These are phyloP conservation scores for Discoglossus pictus DNA, from an alignment of 2,797 vertebrate genomes.

Conservation along the genomic window DNA sequence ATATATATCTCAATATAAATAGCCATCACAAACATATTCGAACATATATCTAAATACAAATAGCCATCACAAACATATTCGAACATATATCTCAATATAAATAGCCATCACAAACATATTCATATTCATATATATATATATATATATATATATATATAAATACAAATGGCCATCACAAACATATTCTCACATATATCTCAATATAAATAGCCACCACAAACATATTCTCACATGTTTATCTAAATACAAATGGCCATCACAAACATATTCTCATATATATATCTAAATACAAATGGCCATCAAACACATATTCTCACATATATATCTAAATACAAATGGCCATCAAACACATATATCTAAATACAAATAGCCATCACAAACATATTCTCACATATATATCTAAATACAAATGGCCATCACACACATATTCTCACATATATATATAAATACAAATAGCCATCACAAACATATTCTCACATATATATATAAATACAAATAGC, in stretches of 20 bases:
- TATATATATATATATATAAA: background rate
- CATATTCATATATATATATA: background rate
- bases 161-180: no score
- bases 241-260: background rate
- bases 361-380: background rate
- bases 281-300: background rate
- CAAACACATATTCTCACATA: background rate
- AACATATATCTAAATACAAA: background rate
- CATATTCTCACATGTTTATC: background rate
- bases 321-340: background rate
- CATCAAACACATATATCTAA: background rate
- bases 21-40: no score
- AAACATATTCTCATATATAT: background rate
- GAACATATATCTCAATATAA: background rate
- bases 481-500: background rate
- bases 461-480: background rate
- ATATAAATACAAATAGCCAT: background rate
- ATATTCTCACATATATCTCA: no score
- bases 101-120: background rate
- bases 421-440: background rate
- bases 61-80: background rate
- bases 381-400: no score
- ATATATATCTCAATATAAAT: no score
- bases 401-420: no score
- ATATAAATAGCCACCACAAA: no score